Evolutionary conservation across 1,140 invertebrate genomes (phyloP).

Genomic region (Himalopsyche phryganea): DNA sequence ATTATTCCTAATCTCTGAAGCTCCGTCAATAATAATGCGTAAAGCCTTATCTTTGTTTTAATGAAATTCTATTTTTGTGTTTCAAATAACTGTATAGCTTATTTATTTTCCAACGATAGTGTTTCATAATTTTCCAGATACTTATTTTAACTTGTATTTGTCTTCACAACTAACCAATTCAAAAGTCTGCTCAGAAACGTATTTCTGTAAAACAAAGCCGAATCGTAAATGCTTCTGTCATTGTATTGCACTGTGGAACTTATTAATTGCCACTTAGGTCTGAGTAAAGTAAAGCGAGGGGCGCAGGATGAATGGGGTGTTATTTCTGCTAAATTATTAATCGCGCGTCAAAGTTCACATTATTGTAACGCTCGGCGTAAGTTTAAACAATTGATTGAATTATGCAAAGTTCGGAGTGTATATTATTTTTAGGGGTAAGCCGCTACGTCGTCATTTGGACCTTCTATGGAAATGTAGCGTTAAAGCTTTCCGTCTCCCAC

Average conservation of each 20-base stretch:
- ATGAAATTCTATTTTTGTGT: no score
- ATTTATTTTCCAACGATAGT: no score
- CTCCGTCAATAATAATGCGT: no score
- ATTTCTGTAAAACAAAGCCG: constrained; percentile 14
- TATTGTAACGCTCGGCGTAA: constrained; percentile 23
- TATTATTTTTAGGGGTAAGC: constrained; percentile 26
- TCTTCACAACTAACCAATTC: no score
- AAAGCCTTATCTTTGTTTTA: no score
- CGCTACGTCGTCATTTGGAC: neutral
- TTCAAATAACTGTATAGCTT: no score
- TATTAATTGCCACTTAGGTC: constrained; percentile 32
- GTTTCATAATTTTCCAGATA: no score
- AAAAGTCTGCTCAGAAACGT: no score
- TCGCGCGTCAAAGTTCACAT: constrained; percentile 33
- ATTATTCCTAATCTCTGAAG: no score
- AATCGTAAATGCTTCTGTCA: constrained; percentile 31
- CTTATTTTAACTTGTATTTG: no score
- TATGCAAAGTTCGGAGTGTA: constrained; percentile 28
- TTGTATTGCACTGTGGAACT: constrained; percentile 23
- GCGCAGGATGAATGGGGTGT: constrained; percentile 9
- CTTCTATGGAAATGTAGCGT: no score
- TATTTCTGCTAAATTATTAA: constrained; percentile 32
- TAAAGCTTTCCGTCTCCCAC: no score
- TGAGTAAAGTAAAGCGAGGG: constrained; percentile 5
- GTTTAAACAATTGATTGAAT: constrained; percentile 32